A percentile compares a stretch with the other conserved stretches of the same genome.
Conservation (phyloP, 2,888 invertebrate species). For the Cyrtodaria siliqua region DNA sequence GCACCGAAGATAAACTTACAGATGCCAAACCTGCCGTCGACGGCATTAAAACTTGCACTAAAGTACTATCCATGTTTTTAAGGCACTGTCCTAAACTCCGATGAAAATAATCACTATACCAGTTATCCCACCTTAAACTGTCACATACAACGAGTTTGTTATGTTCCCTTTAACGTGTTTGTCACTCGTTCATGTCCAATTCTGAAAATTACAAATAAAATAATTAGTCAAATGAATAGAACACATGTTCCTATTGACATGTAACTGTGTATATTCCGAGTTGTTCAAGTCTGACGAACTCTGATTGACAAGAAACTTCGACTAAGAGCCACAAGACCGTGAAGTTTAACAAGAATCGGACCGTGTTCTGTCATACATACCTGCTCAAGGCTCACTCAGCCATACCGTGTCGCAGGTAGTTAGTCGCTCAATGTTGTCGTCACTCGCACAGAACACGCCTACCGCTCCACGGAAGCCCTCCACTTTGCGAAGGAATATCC, state of each 20-base stretch:
- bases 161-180: background rate
- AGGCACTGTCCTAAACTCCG: background rate
- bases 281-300: conserved; percentile 66
- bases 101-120: background rate
- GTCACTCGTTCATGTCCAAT: conserved; percentile 6
- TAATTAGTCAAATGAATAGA: conserved; percentile 40
- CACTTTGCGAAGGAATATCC: background rate
- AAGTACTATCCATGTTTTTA: conserved; percentile 52
- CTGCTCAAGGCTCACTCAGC: conserved; percentile 58
- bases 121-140: conserved; percentile 10
- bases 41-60: conserved; percentile 58
- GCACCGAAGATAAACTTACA: conserved; percentile 25
- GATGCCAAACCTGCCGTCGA: conserved; percentile 49
- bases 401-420: conserved; percentile 57
- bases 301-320: conserved; percentile 64
- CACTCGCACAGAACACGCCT: conserved; percentile 56
- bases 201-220: conserved; percentile 55
- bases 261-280: conserved; percentile 65
- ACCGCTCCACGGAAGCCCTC: conserved; percentile 38
- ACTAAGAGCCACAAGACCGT: conserved; percentile 61
- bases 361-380: conserved; percentile 60
- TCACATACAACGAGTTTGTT: background rate
- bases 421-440: conserved; percentile 43
- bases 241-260: conserved; percentile 48
- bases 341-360: conserved; percentile 63